Evolutionary conservation across 1,140 invertebrate genomes (phyloP), one percentile per base, ranked within the genome.

Genomic region (Ips typographus): DNA sequence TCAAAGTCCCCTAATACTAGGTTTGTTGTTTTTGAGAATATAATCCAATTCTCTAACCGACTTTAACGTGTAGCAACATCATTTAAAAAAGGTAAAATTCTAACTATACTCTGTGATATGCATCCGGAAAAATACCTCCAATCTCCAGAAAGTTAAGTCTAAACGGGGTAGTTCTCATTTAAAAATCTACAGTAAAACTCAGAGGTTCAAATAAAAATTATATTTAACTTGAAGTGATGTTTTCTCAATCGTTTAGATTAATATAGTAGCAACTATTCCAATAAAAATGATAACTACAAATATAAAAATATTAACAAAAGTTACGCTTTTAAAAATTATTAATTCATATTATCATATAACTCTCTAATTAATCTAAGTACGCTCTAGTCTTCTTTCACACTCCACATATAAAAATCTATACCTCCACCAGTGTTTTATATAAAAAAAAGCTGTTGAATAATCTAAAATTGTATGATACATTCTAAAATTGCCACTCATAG

Each of bases 251-350:
- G 22, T 22, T 22, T 22, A 22, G 22, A 22, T 59, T 42, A 55
- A 74, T 71, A 65, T 72, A 43, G 71, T 73, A 74, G 71, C 68
- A 71, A 73, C 66, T 49, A 51, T 70, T 71, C 55, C 67, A 72
- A 67, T 67, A 71, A 59, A 73, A 66, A 68, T 67, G 74, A 73
- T 71, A 72, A 71, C 67, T 73, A 76, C 65, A 65, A 73, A 76
- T 76, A 76, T 73, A 76, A 75, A 68, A 76, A 74, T 71, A 76
- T 72, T 73, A 71, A 73, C 66, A 71, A 74, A 75, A 69, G 55
- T 74, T 75, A 74, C 73, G 74, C 68, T 73, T 69, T 66, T 74
- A 36, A 74, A 70, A 52, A 59, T 58, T 65, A 44, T 61, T 61
- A 47, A 47, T 6, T 47, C 44, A 58, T 40, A 5, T 44, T 40